Evolutionary conservation across 2,113 vertebrate species (phyloP), one percentile per base, ranked within the genome.

Genomic region (Monopterus albus): DNA sequence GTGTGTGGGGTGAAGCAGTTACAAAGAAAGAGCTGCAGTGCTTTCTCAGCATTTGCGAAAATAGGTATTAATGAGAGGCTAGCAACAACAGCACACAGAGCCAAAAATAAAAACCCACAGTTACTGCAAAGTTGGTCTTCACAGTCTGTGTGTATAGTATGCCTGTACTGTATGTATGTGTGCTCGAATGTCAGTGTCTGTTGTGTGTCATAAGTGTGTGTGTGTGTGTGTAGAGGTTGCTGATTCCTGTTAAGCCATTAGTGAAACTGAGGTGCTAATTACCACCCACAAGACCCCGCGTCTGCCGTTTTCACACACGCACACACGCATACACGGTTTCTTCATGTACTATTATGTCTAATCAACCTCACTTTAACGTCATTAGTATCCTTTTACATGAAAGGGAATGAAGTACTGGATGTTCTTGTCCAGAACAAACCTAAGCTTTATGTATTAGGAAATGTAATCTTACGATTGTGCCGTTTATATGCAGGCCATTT

Each of bases 21-120:
- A 84, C 53, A 47, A 75, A 75, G 46, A 79, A 67, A 63, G 14
- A 72, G 62, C 63, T 72, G 26, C 76, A 47, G 40, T 28, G 72
- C 82, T 82, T 85, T 75, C 79, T 89, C 87, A 83, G 87, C 84
- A 86, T 75, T 85, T 17, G 18, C 2, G 15, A 63, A 78, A 83
- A 87, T 84, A 70, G 55, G 68, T 76, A 86, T 90, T 87, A 86
- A 89, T 83, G 81, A 84, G 78, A 69, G 70, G 46, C 55, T 50
- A 43, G 72, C 42, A 50, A 46, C 66, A 43, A 69, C 42, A 50
- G 42, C 66, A 56, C 55, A 62, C 38, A 28, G 29, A 52, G 51
- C 38, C 35, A 35, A 25, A 56, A 9, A 49, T 29, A 47, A 40
- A 51, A 12, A 71, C 38, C 39, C 58, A 45, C 49, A 60, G 20